Evolutionary conservation across 2,113 vertebrate genomes (phyloP).

Genomic region (Nesogale talazaci): DNA sequence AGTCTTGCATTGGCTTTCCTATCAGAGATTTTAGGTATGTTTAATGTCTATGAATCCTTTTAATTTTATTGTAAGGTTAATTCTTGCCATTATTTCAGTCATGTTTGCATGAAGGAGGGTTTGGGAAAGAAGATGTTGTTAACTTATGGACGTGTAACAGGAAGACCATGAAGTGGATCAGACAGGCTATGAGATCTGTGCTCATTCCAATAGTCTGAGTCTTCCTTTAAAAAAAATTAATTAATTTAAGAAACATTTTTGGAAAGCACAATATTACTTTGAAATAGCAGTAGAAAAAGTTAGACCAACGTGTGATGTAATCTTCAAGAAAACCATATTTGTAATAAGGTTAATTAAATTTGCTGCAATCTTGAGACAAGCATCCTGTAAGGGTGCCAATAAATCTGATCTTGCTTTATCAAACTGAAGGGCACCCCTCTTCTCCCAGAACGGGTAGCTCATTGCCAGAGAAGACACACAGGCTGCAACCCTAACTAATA

Average conservation of each 20-base stretch:
- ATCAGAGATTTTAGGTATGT: neutral
- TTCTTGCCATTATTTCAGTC: neutral
- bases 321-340: conserved; percentile 87
- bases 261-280: conserved; percentile 80
- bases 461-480: conserved; percentile 80
- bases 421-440: conserved; percentile 81
- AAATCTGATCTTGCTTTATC: conserved; percentile 85
- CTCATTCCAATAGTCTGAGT: conserved; percentile 77
- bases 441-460: conserved; percentile 72
- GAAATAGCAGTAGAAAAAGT: conserved; percentile 82
- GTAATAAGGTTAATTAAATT: conserved; percentile 90
- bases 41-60: neutral
- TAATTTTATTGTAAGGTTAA: neutral
- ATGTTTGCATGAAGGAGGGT: neutral
- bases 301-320: conserved; percentile 86
- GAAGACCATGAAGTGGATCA: conserved; percentile 39
- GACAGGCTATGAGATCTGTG: conserved; percentile 60
- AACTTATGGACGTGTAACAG: neutral
- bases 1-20: neutral
- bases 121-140: neutral
- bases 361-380: conserved; percentile 84
- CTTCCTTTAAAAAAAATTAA: conserved; percentile 78
- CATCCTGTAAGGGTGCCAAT: conserved; percentile 83
- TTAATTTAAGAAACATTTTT: conserved; percentile 57
- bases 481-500: conserved; percentile 84